Conservation (phyloP, 2,113 vertebrate species). For the Hyaena hyaena region DNA sequence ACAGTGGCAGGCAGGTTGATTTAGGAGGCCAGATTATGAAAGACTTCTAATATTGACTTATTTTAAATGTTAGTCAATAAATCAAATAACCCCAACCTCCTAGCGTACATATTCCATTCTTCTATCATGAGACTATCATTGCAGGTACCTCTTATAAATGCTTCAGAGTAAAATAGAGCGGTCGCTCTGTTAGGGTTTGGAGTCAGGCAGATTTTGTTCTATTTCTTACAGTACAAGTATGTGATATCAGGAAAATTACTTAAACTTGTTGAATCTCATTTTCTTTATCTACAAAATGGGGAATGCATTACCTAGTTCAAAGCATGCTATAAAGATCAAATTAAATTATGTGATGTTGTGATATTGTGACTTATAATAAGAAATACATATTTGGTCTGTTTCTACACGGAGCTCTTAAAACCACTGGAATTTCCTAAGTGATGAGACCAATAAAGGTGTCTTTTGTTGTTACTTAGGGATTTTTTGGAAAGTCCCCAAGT, state of each 20-base stretch:
- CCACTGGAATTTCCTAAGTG: not conserved
- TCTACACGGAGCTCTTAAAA: not conserved
- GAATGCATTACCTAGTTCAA: not conserved
- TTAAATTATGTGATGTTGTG: not conserved
- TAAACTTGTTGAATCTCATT: constrained; percentile 14
- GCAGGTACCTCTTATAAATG: not conserved
- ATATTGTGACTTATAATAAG: not conserved
- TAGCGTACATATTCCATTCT: not conserved
- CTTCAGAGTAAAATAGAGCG: not conserved
- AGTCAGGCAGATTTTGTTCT: not conserved
- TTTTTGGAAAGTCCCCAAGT: not conserved
- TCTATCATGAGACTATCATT: not conserved
- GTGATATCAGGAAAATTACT: not conserved
- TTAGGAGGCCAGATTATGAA: not conserved
- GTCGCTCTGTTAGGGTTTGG: not conserved
- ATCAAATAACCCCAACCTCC: not conserved
- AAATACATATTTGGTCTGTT: not conserved
- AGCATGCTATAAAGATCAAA: not conserved
- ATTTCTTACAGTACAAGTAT: not conserved
- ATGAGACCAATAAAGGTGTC: not conserved
- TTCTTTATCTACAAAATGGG: not conserved
- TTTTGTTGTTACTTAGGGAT: not conserved
- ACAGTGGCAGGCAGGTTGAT: not conserved
- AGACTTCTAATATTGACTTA: not conserved
- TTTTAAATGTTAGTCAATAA: not conserved